Evolutionary conservation across 1,140 invertebrate species (phyloP), one percentile per base, ranked within the genome.

Genomic region (Eurytemora carolleeae): DNA sequence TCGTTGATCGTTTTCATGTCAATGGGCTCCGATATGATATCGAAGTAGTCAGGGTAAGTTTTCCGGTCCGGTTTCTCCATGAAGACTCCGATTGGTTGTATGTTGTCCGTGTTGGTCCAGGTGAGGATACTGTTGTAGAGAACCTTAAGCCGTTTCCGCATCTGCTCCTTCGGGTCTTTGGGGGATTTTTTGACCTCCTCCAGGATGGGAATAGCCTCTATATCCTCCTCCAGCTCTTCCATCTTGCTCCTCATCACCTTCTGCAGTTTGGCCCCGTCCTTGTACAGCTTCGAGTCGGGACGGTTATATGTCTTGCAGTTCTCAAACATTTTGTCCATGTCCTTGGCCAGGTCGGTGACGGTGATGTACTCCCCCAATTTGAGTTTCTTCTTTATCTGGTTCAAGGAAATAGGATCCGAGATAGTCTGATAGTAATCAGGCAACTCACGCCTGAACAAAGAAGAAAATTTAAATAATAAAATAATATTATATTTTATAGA

Each of bases 351-450:
- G 72, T 95, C 87, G 64, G 82, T 85, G 1, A 96, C 74, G 17
- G 83, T 18, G 2, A 80, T 82, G 72, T 97, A 97, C 65, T 82
- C 80, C 20, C 85, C 84, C 69, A 82, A 79, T 77, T 88, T 84
- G 21, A 96, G 80, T 75, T 93, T 94, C 57, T 85, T 83, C 64
- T 85, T 81, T 62, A 99, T 95, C 74, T 96, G 88, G 23, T 62
- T 81, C 64, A 99, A 73, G 0, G 94, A 94, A 65, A 98, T 84
- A 0, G 95, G 94, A 70, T 89, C 86, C 69, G 89, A 89, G 56
- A 98, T 98, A 70, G 92, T 88, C 67, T 88, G 86, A 73, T 97
- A 98, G 71, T 98, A 99, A 75, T 98, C 95, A 0, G 94, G 87
- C 75, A 98, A 96, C 64, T 81, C 82, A 23, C 85, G 75, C 63